phyloP scores from a whole-genome alignment of 2,888 invertebrate species.

The Rhagonycha fulva region DNA sequence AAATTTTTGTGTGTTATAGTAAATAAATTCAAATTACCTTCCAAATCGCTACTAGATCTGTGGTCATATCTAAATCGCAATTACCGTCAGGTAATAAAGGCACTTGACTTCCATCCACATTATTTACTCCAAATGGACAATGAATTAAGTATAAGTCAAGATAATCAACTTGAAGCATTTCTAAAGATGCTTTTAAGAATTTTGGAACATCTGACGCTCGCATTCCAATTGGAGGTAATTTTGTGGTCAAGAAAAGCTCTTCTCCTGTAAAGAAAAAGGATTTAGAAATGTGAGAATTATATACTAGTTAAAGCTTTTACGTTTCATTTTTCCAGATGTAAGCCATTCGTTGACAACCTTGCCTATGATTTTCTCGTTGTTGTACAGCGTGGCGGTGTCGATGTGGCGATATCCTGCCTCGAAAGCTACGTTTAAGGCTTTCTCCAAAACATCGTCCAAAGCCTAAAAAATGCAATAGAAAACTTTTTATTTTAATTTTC shows the following conservation, averaged over 20 bases:
- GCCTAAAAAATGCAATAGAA: slow-evolving; percentile 56
- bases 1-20: neutral
- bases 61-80: slow-evolving; percentile 58
- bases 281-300: neutral
- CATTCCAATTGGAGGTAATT: slow-evolving; percentile 67
- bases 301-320: neutral
- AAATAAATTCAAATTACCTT: slow-evolving; percentile 53
- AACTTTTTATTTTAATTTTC: slow-evolving; percentile 17
- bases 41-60: slow-evolving; percentile 74
- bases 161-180: slow-evolving; percentile 71
- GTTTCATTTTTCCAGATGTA: neutral
- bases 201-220: slow-evolving; percentile 64
- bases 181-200: slow-evolving; percentile 65
- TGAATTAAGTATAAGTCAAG: slow-evolving; percentile 80
- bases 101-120: slow-evolving; percentile 65
- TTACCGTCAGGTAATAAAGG: slow-evolving; percentile 63
- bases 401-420: slow-evolving; percentile 73
- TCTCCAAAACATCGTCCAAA: slow-evolving; percentile 61
- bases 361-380: slow-evolving; percentile 70
- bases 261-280: slow-evolving; percentile 55
- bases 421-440: slow-evolving; percentile 68
- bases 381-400: slow-evolving; percentile 69
- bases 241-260: slow-evolving; percentile 78
- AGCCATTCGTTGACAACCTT: slow-evolving; percentile 42
- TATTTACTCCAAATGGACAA: slow-evolving; percentile 67